phyloP scores from a whole-genome alignment of 2,888 invertebrate genomes.

The Sepioteuthis lessoniana region DNA sequence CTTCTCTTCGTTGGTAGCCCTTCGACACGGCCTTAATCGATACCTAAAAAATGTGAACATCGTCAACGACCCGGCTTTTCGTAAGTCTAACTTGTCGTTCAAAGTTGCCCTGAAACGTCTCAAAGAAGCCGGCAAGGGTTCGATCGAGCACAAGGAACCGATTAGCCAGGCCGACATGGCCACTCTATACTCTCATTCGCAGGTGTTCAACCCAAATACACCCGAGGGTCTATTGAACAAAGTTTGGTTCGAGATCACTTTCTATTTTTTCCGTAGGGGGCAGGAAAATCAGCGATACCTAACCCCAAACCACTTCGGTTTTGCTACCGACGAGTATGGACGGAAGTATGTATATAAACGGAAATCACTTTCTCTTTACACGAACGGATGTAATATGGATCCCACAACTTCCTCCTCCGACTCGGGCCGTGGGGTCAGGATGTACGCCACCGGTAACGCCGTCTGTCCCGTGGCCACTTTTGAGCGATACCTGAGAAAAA shows the following conservation, averaged over 20 bases:
- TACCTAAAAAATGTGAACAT: constrained; percentile 48
- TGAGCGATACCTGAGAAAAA: constrained; percentile 42
- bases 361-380: constrained; percentile 40
- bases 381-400: constrained; percentile 40
- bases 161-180: constrained; percentile 45
- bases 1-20: constrained; percentile 35
- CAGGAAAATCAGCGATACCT: constrained; percentile 46
- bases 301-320: constrained; percentile 45
- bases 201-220: constrained; percentile 47
- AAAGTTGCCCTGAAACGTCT: constrained; percentile 47
- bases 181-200: constrained; percentile 37
- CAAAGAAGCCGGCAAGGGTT: constrained; percentile 46
- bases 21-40: constrained; percentile 43
- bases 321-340: constrained; percentile 42
- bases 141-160: constrained; percentile 49
- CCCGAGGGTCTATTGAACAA: constrained; percentile 43
- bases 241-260: constrained; percentile 47
- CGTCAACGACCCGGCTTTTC: constrained; percentile 48
- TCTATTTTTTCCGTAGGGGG: constrained; percentile 47
- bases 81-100: constrained; percentile 42
- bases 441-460: constrained; percentile 47
- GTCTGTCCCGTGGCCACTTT: constrained; percentile 45
- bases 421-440: constrained; percentile 38
- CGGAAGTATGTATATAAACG: constrained; percentile 48
- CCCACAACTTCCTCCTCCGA: constrained; percentile 36